Evolutionary conservation across 2,113 vertebrate genomes (phyloP).

Genomic region (Propithecus coquereli): DNA sequence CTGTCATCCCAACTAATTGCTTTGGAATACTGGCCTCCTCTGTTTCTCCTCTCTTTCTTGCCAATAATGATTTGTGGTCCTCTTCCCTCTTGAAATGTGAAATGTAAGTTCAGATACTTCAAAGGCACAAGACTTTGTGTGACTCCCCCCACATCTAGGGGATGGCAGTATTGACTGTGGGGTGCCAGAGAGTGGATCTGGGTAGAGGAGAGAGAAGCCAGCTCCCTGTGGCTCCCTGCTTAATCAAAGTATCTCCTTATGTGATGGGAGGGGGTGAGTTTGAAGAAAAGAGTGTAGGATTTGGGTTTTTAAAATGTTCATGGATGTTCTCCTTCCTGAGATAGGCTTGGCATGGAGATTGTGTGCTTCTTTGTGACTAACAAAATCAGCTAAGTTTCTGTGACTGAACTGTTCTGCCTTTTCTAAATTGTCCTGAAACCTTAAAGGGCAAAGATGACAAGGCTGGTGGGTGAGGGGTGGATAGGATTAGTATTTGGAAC

Average conservation of each 20-base stretch:
- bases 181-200: not conserved
- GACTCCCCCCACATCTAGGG: not conserved
- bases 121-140: not conserved
- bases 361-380: not conserved
- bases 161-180: not conserved
- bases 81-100: constrained; percentile 15
- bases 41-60: not conserved
- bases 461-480: no score
- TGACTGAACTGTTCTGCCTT: not conserved
- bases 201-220: not conserved
- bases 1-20: constrained; percentile 53
- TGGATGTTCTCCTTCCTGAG: not conserved
- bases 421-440: not conserved
- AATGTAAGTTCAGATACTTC: constrained; percentile 19
- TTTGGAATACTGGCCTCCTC: constrained; percentile 42
- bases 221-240: not conserved
- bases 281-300: not conserved
- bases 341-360: not conserved
- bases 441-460: not conserved
- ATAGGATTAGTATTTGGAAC: not conserved
- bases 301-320: not conserved
- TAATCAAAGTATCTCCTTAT: not conserved
- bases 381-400: not conserved
- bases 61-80: not conserved
- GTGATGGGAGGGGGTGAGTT: not conserved